Conservation (phyloP, 2,113 vertebrate species). For the Opisthocomus hoazin region DNA sequence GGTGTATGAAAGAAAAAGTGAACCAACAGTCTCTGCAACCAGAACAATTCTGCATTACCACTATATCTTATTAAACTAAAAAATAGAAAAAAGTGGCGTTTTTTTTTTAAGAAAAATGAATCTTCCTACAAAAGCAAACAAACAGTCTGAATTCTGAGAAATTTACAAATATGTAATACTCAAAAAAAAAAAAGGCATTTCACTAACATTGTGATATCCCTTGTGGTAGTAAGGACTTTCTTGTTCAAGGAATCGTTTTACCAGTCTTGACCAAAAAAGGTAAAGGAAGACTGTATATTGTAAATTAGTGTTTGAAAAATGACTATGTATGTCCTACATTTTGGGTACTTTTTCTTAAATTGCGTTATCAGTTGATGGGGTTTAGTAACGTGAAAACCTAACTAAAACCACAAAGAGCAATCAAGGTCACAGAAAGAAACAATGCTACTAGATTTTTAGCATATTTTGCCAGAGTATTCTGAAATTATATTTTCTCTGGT, state of each 20-base stretch:
- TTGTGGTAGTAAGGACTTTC: not conserved
- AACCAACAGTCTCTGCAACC: not conserved
- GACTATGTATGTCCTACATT: not conserved
- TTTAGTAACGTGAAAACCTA: not conserved
- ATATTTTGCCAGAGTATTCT: not conserved
- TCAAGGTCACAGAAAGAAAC: not conserved
- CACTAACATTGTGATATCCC: not conserved
- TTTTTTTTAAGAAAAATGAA: not conserved
- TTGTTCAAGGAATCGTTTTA: not conserved
- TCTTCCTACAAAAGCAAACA: not conserved
- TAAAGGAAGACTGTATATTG: not conserved
- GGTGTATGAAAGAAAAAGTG: not conserved
- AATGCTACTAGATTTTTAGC: no score
- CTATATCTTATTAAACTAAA: not conserved
- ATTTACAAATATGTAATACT: not conserved
- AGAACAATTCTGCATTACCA: not conserved
- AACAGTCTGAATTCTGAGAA: not conserved
- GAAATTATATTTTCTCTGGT: not conserved
- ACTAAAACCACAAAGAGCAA: not conserved
- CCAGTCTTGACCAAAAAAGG: not conserved
- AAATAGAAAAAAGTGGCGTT: not conserved
- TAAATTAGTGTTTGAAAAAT: not conserved
- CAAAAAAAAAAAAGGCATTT: not conserved
- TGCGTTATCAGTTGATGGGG: not conserved
- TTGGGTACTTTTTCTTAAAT: not conserved